Percentiles rank a stretch among this genome's conserved stretches.
Conservation (phyloP, 1,140 invertebrate genomes). For the Macrotrachela quadricornifera region DNA sequence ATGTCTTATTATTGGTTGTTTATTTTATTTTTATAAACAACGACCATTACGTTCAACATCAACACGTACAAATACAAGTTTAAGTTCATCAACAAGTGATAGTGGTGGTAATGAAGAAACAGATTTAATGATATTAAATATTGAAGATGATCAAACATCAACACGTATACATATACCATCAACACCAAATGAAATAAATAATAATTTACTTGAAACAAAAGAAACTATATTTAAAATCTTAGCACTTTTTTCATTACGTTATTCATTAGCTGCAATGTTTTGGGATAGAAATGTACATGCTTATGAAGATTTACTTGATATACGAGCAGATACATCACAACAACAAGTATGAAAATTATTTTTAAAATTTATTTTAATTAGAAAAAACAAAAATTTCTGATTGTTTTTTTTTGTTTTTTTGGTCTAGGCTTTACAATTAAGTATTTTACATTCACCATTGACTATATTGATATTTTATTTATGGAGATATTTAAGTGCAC, state of each 20-base stretch:
- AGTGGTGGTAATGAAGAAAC: too few relatives aligned
- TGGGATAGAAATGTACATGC: constrained; percentile 4
- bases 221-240: too few relatives aligned
- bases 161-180: too few relatives aligned
- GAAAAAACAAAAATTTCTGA: background rate
- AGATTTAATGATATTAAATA: too few relatives aligned
- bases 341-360: background rate
- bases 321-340: background rate
- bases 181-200: too few relatives aligned
- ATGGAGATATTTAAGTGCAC: constrained; percentile 2
- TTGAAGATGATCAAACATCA: too few relatives aligned
- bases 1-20: constrained; percentile 10
- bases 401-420: background rate
- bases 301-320: constrained; percentile 1
- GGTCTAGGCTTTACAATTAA: background rate
- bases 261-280: background rate
- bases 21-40: constrained; percentile 2
- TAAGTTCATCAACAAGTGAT: too few relatives aligned
- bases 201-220: too few relatives aligned
- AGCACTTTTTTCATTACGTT: too few relatives aligned
- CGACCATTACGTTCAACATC: background rate
- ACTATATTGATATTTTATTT: background rate
- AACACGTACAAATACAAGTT: too few relatives aligned
- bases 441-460: background rate
- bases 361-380: background rate